Evolutionary conservation across 92 coral and sea anemone species (phyloP).

Genomic region (Micromussa lordhowensis): DNA sequence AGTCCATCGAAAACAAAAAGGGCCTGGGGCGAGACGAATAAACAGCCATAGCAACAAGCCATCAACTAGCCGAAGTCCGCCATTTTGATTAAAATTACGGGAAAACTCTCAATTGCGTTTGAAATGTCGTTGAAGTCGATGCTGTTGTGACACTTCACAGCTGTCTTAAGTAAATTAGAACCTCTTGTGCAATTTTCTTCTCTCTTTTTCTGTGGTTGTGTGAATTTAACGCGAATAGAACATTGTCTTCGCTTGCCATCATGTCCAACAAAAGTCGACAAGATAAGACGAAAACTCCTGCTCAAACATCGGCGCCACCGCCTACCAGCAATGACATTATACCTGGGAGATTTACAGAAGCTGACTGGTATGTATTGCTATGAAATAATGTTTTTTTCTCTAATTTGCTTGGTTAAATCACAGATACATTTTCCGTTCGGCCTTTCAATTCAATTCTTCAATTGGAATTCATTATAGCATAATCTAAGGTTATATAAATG

Average conservation of each 20-base stretch:
- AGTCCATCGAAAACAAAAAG: not conserved
- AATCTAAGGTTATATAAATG: too few relatives aligned
- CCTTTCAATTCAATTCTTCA: too few relatives aligned
- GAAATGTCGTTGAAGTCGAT: not conserved
- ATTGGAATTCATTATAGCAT: too few relatives aligned
- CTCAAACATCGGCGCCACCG: conserved; percentile 87
- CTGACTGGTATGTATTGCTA: conserved; percentile 78
- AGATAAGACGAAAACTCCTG: conserved; percentile 94
- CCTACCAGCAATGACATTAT: conserved; percentile 92
- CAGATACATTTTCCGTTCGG: too few relatives aligned
- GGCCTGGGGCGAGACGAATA: conserved; percentile 29
- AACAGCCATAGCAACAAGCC: conserved; percentile 17
- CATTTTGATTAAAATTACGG: conserved; percentile 1
- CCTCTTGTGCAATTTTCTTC: not conserved
- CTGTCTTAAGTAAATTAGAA: not conserved
- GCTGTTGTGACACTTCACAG: not conserved
- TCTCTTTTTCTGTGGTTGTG: not conserved
- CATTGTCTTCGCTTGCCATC: conserved; percentile 10
- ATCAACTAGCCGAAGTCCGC: conserved; percentile 14
- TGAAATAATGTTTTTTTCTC: not conserved
- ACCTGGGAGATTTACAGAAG: conserved; percentile 96
- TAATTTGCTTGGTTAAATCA: not conserved
- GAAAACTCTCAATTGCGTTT: not conserved
- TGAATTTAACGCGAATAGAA: not conserved
- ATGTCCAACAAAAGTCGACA: conserved; percentile 94